These are phyloP conservation scores for Cataglyphis altisquamis DNA, from an alignment of 2,888 invertebrate genomes.

Conservation along the genomic window DNA sequence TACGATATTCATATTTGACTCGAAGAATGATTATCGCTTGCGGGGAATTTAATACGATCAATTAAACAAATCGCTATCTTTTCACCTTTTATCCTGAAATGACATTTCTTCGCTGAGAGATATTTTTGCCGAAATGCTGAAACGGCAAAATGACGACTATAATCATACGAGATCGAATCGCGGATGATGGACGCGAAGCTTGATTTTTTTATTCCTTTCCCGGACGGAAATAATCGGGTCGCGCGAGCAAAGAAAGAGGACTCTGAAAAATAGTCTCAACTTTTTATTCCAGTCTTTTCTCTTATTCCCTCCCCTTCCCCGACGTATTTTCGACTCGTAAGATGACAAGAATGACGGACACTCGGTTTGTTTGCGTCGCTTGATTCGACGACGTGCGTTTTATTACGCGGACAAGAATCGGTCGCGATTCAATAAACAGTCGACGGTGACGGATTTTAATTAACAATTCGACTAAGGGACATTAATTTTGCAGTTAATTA, in stretches of 20 bases:
- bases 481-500: constrained; percentile 44
- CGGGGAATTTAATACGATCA: background rate
- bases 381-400: background rate
- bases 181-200: constrained; percentile 38
- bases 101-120: constrained; percentile 7
- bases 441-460: constrained; percentile 35
- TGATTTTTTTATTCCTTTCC: constrained; percentile 22
- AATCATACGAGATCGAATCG: constrained; percentile 44
- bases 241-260: constrained; percentile 20
- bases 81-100: constrained; percentile 2
- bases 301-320: background rate
- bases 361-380: constrained; percentile 35
- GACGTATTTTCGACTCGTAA: constrained; percentile 22
- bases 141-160: constrained; percentile 44
- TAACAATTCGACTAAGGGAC: constrained; percentile 41
- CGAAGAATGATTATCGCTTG: background rate
- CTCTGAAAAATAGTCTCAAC: constrained; percentile 47
- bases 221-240: constrained; percentile 42
- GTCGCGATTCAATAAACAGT: constrained; percentile 28
- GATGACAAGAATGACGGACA: constrained; percentile 32
- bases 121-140: constrained; percentile 42
- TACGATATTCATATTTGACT: background rate
- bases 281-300: constrained; percentile 14
- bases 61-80: constrained; percentile 17
- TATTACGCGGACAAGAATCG: constrained; percentile 12